A percentile compares a stretch with the other conserved stretches of the same genome.
Evolutionary conservation across 2,888 invertebrate species (phyloP).

Genomic region (Piscicola geometra): DNA sequence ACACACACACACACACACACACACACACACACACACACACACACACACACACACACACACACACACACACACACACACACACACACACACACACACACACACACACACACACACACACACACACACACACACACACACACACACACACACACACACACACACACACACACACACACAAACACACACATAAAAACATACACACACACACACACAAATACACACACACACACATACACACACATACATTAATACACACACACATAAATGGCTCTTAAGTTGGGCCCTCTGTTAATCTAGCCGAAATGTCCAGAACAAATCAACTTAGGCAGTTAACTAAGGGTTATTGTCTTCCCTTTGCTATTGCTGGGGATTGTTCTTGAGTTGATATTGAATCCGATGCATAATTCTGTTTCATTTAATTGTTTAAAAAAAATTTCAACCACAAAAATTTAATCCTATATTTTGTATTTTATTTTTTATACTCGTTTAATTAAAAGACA

Average conservation of each 20-base stretch:
- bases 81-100: conserved; percentile 15
- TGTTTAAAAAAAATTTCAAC: no score
- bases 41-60: not conserved
- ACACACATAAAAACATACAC: not conserved
- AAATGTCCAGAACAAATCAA: no score
- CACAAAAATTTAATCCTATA: no score
- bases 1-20: not conserved
- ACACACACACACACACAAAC: conserved; percentile 18
- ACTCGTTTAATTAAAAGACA: no score
- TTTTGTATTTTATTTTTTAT: no score
- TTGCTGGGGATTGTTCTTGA: no score
- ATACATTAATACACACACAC: not conserved
- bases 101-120: not conserved
- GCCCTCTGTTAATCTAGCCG: no score
- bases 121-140: conserved; percentile 18
- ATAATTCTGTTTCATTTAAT: no score
- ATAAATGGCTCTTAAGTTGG: not conserved
- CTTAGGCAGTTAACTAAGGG: no score
- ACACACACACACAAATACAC: not conserved
- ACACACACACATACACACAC: not conserved
- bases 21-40: not conserved
- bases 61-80: not conserved
- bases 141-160: not conserved
- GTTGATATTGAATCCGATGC: no score
- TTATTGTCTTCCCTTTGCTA: no score